These are phyloP conservation scores for Diglossa cyanea DNA, from an alignment of 2,797 vertebrate genomes.

Conservation along the genomic window DNA sequence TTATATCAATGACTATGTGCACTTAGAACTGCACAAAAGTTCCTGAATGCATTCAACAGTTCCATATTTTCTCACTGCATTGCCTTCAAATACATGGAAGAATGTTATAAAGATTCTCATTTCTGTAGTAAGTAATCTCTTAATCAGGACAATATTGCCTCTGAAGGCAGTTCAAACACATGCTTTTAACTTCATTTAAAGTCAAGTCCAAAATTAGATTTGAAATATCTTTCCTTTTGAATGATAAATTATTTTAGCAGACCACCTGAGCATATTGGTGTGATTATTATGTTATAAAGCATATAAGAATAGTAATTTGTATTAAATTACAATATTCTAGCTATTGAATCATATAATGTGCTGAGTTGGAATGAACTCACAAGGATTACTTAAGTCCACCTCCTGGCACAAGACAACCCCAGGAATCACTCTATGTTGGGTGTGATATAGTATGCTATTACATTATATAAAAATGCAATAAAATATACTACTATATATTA, in stretches of 20 bases:
- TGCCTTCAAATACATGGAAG: neutral
- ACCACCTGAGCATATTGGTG: neutral
- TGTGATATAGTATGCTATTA: neutral
- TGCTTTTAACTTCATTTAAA: neutral
- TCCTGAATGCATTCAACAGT: neutral
- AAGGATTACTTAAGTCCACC: neutral
- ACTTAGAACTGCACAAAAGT: neutral
- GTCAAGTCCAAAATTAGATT: neutral
- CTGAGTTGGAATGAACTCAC: neutral
- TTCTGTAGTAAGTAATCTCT: neutral
- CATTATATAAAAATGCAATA: neutral
- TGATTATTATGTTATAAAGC: neutral
- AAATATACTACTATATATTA: neutral
- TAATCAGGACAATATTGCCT: neutral
- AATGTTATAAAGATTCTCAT: neutral
- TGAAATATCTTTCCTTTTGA: neutral
- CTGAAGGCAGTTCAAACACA: neutral
- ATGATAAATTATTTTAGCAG: neutral
- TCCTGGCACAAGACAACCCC: neutral
- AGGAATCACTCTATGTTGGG: neutral
- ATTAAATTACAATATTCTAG: neutral
- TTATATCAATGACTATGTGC: neutral
- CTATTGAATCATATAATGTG: neutral
- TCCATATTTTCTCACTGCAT: neutral
- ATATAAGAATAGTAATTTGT: neutral